phyloP scores from a whole-genome alignment of 1,140 invertebrate species.

The Pogonus chalceus region DNA sequence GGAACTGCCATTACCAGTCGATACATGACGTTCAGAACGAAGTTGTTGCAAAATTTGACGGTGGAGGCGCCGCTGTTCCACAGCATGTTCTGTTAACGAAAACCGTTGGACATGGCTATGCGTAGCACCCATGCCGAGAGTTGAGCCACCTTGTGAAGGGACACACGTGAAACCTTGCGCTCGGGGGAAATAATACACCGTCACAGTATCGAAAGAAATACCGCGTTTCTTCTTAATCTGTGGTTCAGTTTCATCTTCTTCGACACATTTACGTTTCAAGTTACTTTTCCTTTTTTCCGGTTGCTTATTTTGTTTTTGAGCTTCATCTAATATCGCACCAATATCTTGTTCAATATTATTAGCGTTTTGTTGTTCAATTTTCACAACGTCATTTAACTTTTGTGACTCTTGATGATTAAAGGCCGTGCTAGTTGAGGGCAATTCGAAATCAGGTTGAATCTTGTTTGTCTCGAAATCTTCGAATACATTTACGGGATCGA shows the following conservation, averaged over 20 bases:
- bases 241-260: conserved; percentile 35
- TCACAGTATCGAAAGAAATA: conserved; percentile 85
- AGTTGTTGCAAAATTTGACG: conserved; percentile 69
- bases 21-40: conserved; percentile 53
- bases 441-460: conserved; percentile 10
- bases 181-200: conserved; percentile 90
- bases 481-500: conserved; percentile 9
- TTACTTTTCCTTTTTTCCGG: conserved; percentile 38
- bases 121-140: conserved; percentile 85
- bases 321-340: conserved; percentile 24
- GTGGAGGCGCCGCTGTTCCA: conserved; percentile 77
- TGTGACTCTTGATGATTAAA: conserved; percentile 1
- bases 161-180: conserved; percentile 97
- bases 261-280: conserved; percentile 41
- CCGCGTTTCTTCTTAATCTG: conserved; percentile 59
- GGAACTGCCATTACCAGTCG: conserved; percentile 38
- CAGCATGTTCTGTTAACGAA: conserved; percentile 60
- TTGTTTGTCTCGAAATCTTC: conserved; percentile 22
- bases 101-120: conserved; percentile 72
- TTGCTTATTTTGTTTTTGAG: conserved; percentile 9
- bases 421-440: conserved; percentile 15
- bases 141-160: conserved; percentile 91
- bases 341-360: conserved; percentile 16
- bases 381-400: not conserved
- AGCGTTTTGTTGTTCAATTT: conserved; percentile 14